Percentiles rank a stretch among this genome's conserved stretches.
These are phyloP conservation scores for Cerceris rybyensis DNA, from an alignment of 2,888 invertebrate species.

Conservation along the genomic window DNA sequence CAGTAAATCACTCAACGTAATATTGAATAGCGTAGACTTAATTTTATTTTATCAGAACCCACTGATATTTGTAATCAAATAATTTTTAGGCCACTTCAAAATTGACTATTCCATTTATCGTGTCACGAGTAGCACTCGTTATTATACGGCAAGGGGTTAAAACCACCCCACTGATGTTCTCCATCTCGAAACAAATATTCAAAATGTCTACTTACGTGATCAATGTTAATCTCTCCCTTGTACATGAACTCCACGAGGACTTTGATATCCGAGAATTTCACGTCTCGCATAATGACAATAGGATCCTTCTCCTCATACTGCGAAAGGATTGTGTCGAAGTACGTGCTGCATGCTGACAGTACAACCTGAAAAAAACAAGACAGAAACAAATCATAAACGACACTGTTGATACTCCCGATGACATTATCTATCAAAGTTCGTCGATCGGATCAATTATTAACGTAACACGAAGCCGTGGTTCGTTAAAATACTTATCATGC, in stretches of 20 bases:
- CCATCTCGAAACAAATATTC: too few species aligned
- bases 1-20: too few species aligned
- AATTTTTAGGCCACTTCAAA: too few species aligned
- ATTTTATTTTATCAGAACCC: too few species aligned
- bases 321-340: constrained; percentile 93
- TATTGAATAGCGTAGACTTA: too few species aligned
- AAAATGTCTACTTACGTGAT: constrained; percentile 88
- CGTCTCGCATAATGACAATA: constrained; percentile 94
- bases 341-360: constrained; percentile 95
- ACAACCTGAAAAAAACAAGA: constrained; percentile 86
- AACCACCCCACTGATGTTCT: too few species aligned
- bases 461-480: constrained; percentile 14
- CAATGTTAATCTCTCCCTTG: constrained; percentile 97
- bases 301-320: constrained; percentile 91
- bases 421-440: background rate
- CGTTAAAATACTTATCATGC: constrained; percentile 13
- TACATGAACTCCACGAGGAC: constrained; percentile 97
- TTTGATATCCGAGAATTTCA: constrained; percentile 94
- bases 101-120: too few species aligned
- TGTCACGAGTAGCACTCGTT: too few species aligned
- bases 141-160: too few species aligned
- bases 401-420: constrained; percentile 1
- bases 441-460: constrained; percentile 8
- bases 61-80: too few species aligned
- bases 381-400: constrained; percentile 3